phyloP scores from a whole-genome alignment of 2,113 vertebrate genomes.

The Malurus elegans region DNA sequence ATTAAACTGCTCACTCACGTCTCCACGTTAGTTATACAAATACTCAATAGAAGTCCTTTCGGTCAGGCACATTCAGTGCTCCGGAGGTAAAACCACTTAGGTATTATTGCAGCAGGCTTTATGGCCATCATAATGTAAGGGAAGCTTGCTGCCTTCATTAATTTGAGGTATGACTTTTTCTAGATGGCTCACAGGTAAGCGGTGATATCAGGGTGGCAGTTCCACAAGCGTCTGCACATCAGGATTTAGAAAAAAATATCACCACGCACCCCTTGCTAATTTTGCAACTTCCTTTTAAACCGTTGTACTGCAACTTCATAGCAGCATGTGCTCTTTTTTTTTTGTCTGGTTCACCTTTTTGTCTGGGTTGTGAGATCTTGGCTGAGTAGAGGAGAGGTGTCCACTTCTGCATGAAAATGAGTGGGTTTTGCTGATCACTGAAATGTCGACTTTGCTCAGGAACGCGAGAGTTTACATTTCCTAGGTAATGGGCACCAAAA shows the following conservation, averaged over 20 bases:
- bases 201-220: not conserved
- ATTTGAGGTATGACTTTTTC: not conserved
- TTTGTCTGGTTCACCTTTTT: not conserved
- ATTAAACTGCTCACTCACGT: not conserved
- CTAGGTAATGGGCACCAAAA: conserved; percentile 58
- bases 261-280: not conserved
- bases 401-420: conserved; percentile 12
- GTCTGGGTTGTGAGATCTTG: not conserved
- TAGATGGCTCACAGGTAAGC: not conserved
- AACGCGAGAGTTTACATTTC: conserved; percentile 47
- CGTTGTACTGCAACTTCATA: not conserved
- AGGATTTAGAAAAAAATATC: not conserved
- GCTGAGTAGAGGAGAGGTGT: not conserved
- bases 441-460: conserved; percentile 10
- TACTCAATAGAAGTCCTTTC: not conserved
- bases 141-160: not conserved
- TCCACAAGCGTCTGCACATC: not conserved
- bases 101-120: conserved; percentile 19
- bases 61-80: not conserved
- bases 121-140: not conserved
- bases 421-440: not conserved
- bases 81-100: not conserved
- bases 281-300: conserved; percentile 25
- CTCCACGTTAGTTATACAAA: not conserved
- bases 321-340: not conserved